A percentile compares a stretch with the other conserved stretches of the same genome.
Evolutionary conservation across 2,888 invertebrate genomes (phyloP).

Genomic region (Brenthis hecate): DNA sequence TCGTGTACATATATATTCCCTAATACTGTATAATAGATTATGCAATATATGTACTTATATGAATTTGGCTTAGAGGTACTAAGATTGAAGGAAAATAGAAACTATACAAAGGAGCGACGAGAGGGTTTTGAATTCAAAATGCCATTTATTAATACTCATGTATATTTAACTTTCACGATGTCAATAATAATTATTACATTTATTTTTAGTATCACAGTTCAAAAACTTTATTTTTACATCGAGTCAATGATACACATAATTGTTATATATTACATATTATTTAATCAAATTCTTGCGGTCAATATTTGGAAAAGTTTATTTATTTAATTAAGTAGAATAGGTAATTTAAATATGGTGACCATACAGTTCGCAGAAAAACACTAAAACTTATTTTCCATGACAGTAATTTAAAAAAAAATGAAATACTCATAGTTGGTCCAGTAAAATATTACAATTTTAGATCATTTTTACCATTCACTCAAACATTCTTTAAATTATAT

Average conservation of each 20-base stretch:
- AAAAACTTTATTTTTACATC: conserved; percentile 56
- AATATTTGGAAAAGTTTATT: not conserved
- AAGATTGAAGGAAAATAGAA: no score
- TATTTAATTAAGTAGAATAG: not conserved
- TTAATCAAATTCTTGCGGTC: conserved; percentile 2
- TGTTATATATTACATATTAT: conserved; percentile 16
- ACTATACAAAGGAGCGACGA: not conserved
- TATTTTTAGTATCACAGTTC: conserved; percentile 76
- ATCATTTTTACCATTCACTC: no score
- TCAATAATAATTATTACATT: conserved; percentile 58
- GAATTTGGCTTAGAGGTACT: no score
- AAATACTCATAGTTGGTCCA: no score
- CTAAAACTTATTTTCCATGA: no score
- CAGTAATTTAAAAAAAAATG: no score
- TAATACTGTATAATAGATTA: no score
- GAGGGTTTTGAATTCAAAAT: conserved; percentile 20
- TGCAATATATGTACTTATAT: no score
- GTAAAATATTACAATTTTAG: no score
- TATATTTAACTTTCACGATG: conserved; percentile 52
- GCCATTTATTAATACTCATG: conserved; percentile 33
- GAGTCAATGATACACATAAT: conserved; percentile 39
- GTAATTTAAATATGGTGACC: not conserved
- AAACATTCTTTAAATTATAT: no score
- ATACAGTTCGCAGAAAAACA: no score
- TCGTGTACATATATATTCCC: no score